Evolutionary conservation across 2,113 vertebrate species (phyloP), one percentile per base, ranked within the genome.

Genomic region (Hucho hucho): DNA sequence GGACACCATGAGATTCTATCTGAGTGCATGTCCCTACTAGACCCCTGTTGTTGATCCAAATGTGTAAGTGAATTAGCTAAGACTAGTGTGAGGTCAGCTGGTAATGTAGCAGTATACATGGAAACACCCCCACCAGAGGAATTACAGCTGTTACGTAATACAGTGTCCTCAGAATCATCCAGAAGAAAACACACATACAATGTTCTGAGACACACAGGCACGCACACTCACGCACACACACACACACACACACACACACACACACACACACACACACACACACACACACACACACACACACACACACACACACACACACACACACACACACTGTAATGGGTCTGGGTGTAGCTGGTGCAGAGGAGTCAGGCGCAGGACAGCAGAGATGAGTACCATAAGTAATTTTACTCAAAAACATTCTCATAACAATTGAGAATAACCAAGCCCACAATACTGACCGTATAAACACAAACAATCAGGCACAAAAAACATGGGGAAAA

Each of bases 101-200:
- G 65, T 67, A 32, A 14, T 28, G 28, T 22, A 25, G 49, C 14
- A 53, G 49, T 14, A 53, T 18, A 18, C 49, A 53, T 53, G 16
- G 13, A 20, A 28, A 29, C 26, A 67, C 3, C 12, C 5, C 28
- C 28, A 67, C 16, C 16, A 16, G 65, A 20, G 22, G 12, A 28
- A 12, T 4, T 20, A 12, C 18, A 37, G 25, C 11, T 37, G 28
- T 67, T 67, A 67, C 28, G 7, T 67, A 67, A 67, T 22, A 28
- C 6, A 67, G 12, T 29, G 65, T 18, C 5, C 12, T 32, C 16
- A 9, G 16, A 67, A 28, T 18, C 65, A 12, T 18, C 65, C 65
- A 28, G 65, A 67, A 67, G 65, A 28, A 67, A 67, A 67, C 18
- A 67, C 65, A 14, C 53, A 47, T 9, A 63, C 59, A 63, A 5